These are phyloP conservation scores for Drosophila ambigua DNA, from an alignment of 1,140 invertebrate genomes.

Conservation along the genomic window DNA sequence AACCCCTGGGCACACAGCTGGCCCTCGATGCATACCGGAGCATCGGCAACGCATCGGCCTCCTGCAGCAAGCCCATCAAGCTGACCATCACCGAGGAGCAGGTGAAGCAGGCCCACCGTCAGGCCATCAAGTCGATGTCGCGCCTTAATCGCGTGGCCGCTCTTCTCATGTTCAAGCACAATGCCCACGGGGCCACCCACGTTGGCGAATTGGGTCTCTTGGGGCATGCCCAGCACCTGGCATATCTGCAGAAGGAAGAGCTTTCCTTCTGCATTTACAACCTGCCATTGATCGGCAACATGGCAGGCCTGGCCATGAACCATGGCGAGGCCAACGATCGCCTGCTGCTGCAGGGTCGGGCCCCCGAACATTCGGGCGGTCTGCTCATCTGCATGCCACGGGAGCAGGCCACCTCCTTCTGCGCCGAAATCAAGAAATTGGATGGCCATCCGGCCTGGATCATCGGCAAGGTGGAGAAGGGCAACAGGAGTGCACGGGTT, in stretches of 20 bases:
- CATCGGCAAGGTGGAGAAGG: slow-evolving; percentile 99
- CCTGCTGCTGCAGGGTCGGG: slow-evolving; percentile 96
- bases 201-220: slow-evolving; percentile 98
- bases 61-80: slow-evolving; percentile 97
- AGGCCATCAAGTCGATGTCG: slow-evolving; percentile 99
- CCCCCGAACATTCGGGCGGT: slow-evolving; percentile 95
- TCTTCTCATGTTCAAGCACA: slow-evolving; percentile 98
- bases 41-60: slow-evolving; percentile 93
- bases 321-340: slow-evolving; percentile 94
- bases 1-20: slow-evolving; percentile 98
- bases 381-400: slow-evolving; percentile 96
- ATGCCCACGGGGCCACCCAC: slow-evolving; percentile 98
- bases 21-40: slow-evolving; percentile 99
- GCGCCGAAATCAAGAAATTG: slow-evolving; percentile 98
- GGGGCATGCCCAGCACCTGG: slow-evolving; percentile 98
- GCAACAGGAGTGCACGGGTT: slow-evolving; percentile 96
- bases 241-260: slow-evolving; percentile 97
- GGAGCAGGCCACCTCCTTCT: slow-evolving; percentile 97
- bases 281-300: slow-evolving; percentile 97
- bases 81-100: slow-evolving; percentile 97
- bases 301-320: slow-evolving; percentile 97
- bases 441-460: slow-evolving; percentile 99
- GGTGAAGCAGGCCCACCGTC: slow-evolving; percentile 96
- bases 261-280: slow-evolving; percentile 99
- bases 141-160: slow-evolving; percentile 96